Evolutionary conservation across 2,888 invertebrate genomes (phyloP), one percentile per base, ranked within the genome.

Genomic region (Endotricha flammealis): DNA sequence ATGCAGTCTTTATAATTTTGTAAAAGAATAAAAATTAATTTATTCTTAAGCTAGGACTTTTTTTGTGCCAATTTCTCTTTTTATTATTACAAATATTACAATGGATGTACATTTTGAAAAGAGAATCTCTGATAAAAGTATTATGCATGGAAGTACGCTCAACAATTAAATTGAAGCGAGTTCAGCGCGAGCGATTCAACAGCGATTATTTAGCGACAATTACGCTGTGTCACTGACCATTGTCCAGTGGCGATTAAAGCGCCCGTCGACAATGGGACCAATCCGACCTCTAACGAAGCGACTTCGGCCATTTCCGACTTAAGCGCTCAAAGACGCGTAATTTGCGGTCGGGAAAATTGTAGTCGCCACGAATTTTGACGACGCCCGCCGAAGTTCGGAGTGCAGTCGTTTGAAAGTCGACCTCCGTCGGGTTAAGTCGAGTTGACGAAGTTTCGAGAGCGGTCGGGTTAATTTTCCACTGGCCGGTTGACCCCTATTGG

Each of bases 221-320:
- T 82, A 81, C 71, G 66, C 56, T 62, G 69, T 69, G 74, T 78
- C 81, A 76, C 66, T 66, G 78, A 64, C 74, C 74, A 80, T 83
- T 85, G 85, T 85, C 82, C 80, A 57, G 48, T 54, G 59, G 54
- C 77, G 72, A 80, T 83, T 81, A 82, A n/a, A 66, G 64, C 53
- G 48, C 46, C n/a, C 20, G 16, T 16, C 57, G 54, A 65, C 85
- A 85, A 85, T 85, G 55, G 77, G 51, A 53, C 69, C 78, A 74
- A 80, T 79, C 72, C 64, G 73, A 69, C 64, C 72, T 62, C 76
- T 82, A 82, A 83, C 81, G 83, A 83, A 80, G 81, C 72, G 79
- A 78, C 78, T 77, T 81, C 78, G 80, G 63, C 59, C 56, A 60
- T 71, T 80, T 79, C 82, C 82, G 81, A 59, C 60, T 58, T 64